These are phyloP conservation scores for Brachionus paranguensis DNA, from an alignment of 1,140 invertebrate species.

Conservation along the genomic window DNA sequence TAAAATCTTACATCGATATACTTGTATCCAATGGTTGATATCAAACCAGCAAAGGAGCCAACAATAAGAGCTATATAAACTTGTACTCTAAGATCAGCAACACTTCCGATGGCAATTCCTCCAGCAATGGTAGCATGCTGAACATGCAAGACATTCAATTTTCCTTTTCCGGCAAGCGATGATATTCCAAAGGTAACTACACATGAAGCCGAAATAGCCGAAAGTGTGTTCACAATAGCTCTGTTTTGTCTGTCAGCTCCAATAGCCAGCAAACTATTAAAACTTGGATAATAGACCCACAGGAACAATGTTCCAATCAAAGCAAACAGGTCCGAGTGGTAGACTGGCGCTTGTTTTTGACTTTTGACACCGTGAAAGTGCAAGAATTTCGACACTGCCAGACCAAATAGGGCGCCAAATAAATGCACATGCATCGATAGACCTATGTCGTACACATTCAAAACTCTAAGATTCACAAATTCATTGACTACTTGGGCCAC, in stretches of 20 bases:
- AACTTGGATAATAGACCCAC: slow-evolving; percentile 37
- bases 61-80: slow-evolving; percentile 76
- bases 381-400: slow-evolving; percentile 69
- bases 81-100: slow-evolving; percentile 71
- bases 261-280: slow-evolving; percentile 28
- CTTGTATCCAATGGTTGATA: slow-evolving; percentile 78
- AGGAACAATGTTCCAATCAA: slow-evolving; percentile 70
- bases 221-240: slow-evolving; percentile 84
- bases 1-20: slow-evolving; percentile 67
- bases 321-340: slow-evolving; percentile 79
- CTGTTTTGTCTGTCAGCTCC: slow-evolving; percentile 69
- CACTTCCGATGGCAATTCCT: slow-evolving; percentile 62
- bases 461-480: slow-evolving; percentile 63
- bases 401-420: slow-evolving; percentile 90
- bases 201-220: slow-evolving; percentile 66
- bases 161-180: slow-evolving; percentile 62
- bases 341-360: slow-evolving; percentile 65
- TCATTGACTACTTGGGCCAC: slow-evolving; percentile 69
- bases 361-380: slow-evolving; percentile 55
- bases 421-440: slow-evolving; percentile 84
- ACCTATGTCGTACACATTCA: slow-evolving; percentile 59
- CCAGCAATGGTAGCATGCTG: slow-evolving; percentile 59
- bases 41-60: slow-evolving; percentile 69
- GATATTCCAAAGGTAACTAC: slow-evolving; percentile 48
- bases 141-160: slow-evolving; percentile 51